Conservation (phyloP, 2,888 invertebrate species). For the Lithophane socia region DNA sequence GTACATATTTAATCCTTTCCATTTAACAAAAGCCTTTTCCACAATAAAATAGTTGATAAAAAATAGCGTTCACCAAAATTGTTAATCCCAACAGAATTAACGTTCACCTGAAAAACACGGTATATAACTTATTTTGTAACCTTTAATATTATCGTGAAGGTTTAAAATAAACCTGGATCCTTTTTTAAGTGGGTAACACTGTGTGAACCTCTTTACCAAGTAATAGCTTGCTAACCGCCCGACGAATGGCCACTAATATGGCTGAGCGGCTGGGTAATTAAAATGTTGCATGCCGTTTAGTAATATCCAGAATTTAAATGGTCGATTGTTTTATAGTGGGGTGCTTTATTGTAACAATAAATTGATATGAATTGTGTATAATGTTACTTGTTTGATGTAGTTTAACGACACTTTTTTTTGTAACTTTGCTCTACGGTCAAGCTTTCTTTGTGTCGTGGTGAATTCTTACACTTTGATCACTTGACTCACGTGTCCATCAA, state of each 20-base stretch:
- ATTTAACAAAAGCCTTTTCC: conserved; percentile 9
- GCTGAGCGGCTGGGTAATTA: conserved; percentile 49
- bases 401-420: background rate
- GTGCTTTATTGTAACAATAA: conserved; percentile 17
- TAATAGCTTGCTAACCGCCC: conserved; percentile 36
- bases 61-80: conserved; percentile 33
- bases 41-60: conserved; percentile 27
- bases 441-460: background rate
- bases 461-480: background rate
- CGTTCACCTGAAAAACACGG: conserved; percentile 37
- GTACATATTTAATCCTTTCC: background rate
- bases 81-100: conserved; percentile 38
- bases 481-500: background rate
- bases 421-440: background rate
- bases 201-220: conserved; percentile 22
- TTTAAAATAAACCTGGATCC: conserved; percentile 48
- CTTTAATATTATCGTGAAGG: conserved; percentile 48
- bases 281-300: conserved; percentile 59
- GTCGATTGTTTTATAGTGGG: conserved; percentile 34
- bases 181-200: conserved; percentile 51
- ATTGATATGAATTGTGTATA: conserved; percentile 31
- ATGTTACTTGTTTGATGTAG: conserved; percentile 2
- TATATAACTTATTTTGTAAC: conserved; percentile 47
- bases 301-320: conserved; percentile 51
- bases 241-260: conserved; percentile 40